A percentile compares a stretch with the other conserved stretches of the same genome.
phyloP scores from a whole-genome alignment of 2,888 invertebrate genomes.

The Monochamus alternatus region DNA sequence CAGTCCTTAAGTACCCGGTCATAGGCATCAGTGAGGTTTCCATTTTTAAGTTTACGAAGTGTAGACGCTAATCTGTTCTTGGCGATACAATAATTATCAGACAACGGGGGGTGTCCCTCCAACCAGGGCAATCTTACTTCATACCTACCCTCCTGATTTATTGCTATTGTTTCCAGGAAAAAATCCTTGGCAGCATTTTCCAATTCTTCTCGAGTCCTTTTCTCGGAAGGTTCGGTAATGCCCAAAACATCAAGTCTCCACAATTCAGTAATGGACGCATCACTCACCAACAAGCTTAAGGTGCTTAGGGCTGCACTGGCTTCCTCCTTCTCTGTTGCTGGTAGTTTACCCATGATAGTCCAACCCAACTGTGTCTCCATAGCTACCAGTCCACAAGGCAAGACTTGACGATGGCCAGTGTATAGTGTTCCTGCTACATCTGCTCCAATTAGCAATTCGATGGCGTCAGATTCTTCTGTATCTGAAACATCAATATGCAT shows the following conservation, averaged over 20 bases:
- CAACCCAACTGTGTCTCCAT: conserved; percentile 58
- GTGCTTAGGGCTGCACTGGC: not conserved
- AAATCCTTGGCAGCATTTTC: conserved; percentile 52
- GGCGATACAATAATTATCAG: conserved; percentile 55
- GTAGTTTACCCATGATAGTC: conserved; percentile 54
- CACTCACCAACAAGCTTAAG: conserved; percentile 28
- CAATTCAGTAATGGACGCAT: conserved; percentile 55
- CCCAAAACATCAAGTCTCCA: conserved; percentile 62
- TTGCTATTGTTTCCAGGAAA: conserved; percentile 58
- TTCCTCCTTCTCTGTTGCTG: not conserved
- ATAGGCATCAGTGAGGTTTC: conserved; percentile 11
- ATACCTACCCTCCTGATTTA: conserved; percentile 59
- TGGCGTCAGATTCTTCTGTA: not conserved
- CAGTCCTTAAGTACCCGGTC: conserved; percentile 17
- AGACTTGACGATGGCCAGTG: conserved; percentile 6
- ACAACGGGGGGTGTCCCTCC: conserved; percentile 59
- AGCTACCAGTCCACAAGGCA: conserved; percentile 54
- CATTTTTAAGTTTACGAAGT: conserved; percentile 49
- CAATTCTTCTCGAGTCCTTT: conserved; percentile 46
- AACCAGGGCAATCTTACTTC: conserved; percentile 62
- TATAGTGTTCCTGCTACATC: conserved; percentile 19
- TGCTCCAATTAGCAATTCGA: conserved; percentile 23
- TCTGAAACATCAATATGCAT: conserved; percentile 14
- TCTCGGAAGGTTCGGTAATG: conserved; percentile 59
- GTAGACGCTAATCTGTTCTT: conserved; percentile 32